phyloP scores from a whole-genome alignment of 1,140 invertebrate genomes.

The Protaetia brevitarsis region DNA sequence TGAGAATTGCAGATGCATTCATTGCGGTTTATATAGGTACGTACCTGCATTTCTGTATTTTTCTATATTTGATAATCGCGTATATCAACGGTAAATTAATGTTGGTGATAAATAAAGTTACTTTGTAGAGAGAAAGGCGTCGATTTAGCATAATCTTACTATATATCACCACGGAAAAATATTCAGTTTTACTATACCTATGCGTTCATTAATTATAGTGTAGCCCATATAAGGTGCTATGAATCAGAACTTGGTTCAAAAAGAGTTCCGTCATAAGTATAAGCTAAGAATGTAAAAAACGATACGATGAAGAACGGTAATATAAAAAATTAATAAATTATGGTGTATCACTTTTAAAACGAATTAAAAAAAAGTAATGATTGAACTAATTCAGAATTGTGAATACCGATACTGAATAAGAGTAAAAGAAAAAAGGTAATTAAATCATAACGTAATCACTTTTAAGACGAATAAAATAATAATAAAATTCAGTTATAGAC shows the following conservation, averaged over 20 bases:
- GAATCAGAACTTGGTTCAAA: background rate
- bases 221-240: background rate
- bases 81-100: background rate
- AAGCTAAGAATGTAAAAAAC: background rate
- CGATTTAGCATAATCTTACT: background rate
- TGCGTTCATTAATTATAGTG: background rate
- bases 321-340: background rate
- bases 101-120: background rate
- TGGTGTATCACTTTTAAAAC: too few relatives aligned
- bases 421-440: too few relatives aligned
- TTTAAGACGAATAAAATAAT: too few relatives aligned
- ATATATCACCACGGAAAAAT: background rate
- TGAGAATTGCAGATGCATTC: too few relatives aligned
- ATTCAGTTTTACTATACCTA: slow-evolving; percentile 6
- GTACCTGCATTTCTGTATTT: too few relatives aligned
- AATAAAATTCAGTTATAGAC: background rate
- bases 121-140: background rate
- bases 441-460: too few relatives aligned
- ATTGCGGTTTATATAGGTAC: too few relatives aligned
- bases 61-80: too few relatives aligned
- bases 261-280: background rate
- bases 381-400: too few relatives aligned
- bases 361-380: too few relatives aligned
- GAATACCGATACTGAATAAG: too few relatives aligned
- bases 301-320: background rate